Evolutionary conservation across 1,140 invertebrate genomes (phyloP).

Genomic region (Pantala flavescens): DNA sequence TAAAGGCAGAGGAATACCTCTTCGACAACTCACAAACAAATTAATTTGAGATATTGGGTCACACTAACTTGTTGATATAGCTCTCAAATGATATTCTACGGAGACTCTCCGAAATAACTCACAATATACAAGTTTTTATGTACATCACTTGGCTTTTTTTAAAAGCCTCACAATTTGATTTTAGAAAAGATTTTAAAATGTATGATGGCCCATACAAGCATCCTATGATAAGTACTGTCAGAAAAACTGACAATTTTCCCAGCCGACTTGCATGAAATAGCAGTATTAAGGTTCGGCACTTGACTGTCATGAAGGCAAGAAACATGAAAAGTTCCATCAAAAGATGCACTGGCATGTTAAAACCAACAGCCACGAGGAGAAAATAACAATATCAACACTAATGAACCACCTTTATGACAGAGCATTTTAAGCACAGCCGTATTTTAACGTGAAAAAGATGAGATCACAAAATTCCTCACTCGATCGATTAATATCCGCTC

Average conservation of each 20-base stretch:
- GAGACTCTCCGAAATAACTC: too few relatives aligned
- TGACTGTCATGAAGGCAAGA: background rate
- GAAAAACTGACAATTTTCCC: background rate
- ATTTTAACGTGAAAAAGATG: background rate
- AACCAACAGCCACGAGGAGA: background rate
- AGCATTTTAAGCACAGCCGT: conserved; percentile 1
- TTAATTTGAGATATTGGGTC: background rate
- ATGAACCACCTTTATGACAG: background rate
- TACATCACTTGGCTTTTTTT: too few relatives aligned
- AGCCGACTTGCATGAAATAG: background rate
- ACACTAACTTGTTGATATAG: background rate
- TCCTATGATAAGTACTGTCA: background rate
- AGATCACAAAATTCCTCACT: background rate
- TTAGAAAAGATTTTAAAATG: background rate
- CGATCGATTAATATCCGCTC: background rate
- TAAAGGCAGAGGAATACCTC: background rate
- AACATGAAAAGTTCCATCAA: background rate
- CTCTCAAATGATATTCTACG: background rate
- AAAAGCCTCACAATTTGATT: background rate
- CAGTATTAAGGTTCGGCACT: background rate
- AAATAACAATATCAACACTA: background rate
- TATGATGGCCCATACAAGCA: background rate
- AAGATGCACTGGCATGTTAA: background rate
- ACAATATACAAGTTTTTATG: too few relatives aligned
- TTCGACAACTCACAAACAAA: background rate